Percentiles rank a stretch among this genome's conserved stretches.
phyloP scores from a whole-genome alignment of 2,113 vertebrate genomes.

The Otocyon megalotis region DNA sequence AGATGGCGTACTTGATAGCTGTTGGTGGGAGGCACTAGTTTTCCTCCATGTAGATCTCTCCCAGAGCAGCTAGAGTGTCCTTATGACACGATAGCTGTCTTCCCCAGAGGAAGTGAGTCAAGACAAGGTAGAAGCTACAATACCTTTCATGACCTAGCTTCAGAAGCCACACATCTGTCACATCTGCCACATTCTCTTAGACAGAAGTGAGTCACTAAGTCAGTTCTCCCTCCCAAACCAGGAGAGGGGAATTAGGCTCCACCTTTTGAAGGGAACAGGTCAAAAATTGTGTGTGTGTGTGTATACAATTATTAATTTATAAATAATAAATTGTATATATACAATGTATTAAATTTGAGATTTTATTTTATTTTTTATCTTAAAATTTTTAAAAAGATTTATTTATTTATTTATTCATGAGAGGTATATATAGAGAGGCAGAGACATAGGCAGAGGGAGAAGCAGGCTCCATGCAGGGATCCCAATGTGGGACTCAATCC shows the following conservation, averaged over 20 bases:
- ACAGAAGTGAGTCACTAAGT: background rate
- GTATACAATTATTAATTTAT: too few relatives aligned
- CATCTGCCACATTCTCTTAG: background rate
- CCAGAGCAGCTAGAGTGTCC: background rate
- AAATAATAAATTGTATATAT: too few relatives aligned
- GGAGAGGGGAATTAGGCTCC: background rate
- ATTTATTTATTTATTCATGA: too few relatives aligned
- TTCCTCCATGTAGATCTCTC: background rate
- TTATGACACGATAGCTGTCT: background rate
- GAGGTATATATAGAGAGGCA: too few relatives aligned
- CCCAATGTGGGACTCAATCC: too few relatives aligned
- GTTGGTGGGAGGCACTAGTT: background rate
- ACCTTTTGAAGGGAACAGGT: background rate
- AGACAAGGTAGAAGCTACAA: background rate
- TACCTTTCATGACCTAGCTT: background rate
- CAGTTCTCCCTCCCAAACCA: background rate
- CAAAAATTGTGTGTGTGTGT: too few relatives aligned
- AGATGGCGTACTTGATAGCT: rapidly evolving
- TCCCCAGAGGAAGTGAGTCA: background rate
- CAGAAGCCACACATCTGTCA: background rate
- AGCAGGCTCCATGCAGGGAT: too few relatives aligned
- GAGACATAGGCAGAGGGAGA: too few relatives aligned
- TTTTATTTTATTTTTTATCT: too few relatives aligned
- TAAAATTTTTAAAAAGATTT: too few relatives aligned
- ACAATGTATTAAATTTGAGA: too few relatives aligned